Evolutionary conservation across 2,888 invertebrate species (phyloP), one percentile per base, ranked within the genome.

Genomic region (Alentia gelatinosa): DNA sequence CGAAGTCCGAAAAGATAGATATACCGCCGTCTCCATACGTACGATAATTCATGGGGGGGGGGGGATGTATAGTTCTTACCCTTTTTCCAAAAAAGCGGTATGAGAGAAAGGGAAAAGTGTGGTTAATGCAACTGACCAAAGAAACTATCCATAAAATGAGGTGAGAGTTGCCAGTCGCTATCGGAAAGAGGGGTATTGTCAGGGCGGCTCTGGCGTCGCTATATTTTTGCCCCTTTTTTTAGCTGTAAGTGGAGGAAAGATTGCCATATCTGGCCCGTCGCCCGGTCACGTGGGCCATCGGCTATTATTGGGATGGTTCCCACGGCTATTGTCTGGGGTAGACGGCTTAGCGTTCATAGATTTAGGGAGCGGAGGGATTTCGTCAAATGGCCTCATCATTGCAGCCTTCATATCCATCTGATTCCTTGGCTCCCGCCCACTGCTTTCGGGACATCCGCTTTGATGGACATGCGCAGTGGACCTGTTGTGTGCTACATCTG

Each of bases 251-350:
- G 79, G 79, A 79, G 79, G n/a, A 39, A 39, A 79, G 79, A 79
- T 79, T 79, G 79, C 79, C 79, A 23, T 79, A 79, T 79, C 79
- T 79, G 79, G 37, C 79, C 79, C 37, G 15, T 79, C 37, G 79
- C n/a, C 37, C 15, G 39, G 79, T 39, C 79, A 79, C 79, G n/a
- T 35, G 37, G 79, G 15, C 35, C 15, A 19, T 12, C 15, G 39
- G 37, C 79, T 79, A 79, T 79, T 79, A 79, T n/a, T 23, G n/a
- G 39, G 79, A 79, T 35, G 79, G 79, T 35, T 79, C 79, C n/a
- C 37, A 35, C 15, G 15, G 79, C 39, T 39, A 79, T 79, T 79
- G 79, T 79, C 79, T 79, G 79, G 39, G 23, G 12, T 79, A 19
- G 79, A 4, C 37, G 37, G 79, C 79, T 35, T 79, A 39, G 79